Evolutionary conservation across 1,140 invertebrate genomes (phyloP), one percentile per base, ranked within the genome.

Genomic region (Zaprionus inermis): DNA sequence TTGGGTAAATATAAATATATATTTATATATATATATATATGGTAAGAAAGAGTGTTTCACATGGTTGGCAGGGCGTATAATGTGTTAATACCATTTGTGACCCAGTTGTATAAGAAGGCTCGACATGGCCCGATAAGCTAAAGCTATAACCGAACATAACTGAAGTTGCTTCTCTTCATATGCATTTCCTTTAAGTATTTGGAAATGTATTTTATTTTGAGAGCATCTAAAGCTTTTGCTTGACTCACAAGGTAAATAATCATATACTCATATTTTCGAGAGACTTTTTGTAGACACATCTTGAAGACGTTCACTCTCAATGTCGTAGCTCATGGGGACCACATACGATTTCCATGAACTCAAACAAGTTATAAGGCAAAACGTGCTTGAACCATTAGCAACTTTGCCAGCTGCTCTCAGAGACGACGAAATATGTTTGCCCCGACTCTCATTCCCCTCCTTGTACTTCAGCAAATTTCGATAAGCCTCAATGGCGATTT

Each of bases 301-400:
- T 32, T 63, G 3, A 34, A 64, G 20, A 38, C 12, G 63, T 52
- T 55, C 51, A 65, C 51, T 65, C 51, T 65, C 51, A 55, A 44
- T 41, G 57, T 72, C 54, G 32, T 52, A 44, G 56, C 32, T 60
- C 66, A 38, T 32, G 18, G 38, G 10, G 9, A 41, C 38, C n/a
- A 41, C 38, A 41, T 44, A 9, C 32, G 30, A 22, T 67, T 67
- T 54, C 64, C 64, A 72, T 72, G 70, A 68, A 72, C 70, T 34
- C 44, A 28, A 20, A 67, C 30, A 18, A 60, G 20, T 59, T 55
- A 72, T 46, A 52, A 67, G 60, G 16, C 14, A 24, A 36, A 72
- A 59, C 64, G 70, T 72, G 64, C 56, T 38, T 60, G 34, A 68
- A 54, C 24, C 44, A 72, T 68, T 72, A 72, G 70, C 70, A 55